Percentiles rank a stretch among this genome's conserved stretches.
Conservation (phyloP, 2,113 vertebrate species). For the Gadus chalcogrammus region DNA sequence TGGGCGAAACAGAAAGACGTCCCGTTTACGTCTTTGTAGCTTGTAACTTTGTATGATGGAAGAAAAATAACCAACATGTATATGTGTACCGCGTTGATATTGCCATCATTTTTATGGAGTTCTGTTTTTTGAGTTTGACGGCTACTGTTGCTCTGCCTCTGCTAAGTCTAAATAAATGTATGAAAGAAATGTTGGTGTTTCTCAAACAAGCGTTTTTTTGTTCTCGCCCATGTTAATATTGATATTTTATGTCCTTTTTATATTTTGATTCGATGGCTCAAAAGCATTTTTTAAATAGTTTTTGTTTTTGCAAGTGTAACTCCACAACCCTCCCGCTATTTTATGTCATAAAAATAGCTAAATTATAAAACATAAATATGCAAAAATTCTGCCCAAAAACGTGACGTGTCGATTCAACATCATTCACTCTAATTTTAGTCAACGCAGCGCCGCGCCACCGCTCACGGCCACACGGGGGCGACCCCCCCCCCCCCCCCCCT, state of each 20-base stretch:
- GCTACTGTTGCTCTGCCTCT: slow-evolving; percentile 63
- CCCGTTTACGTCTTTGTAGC: slow-evolving; percentile 69
- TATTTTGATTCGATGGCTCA: too few species aligned
- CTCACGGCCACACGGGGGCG: slow-evolving; percentile 30
- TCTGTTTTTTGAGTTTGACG: slow-evolving; percentile 62
- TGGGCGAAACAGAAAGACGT: slow-evolving; percentile 27
- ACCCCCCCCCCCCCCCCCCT: slow-evolving; percentile 6
- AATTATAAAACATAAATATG: too few species aligned
- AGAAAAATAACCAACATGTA: slow-evolving; percentile 8
- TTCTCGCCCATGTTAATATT: background rate
- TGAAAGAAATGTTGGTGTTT: slow-evolving; percentile 44
- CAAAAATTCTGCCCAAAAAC: too few species aligned
- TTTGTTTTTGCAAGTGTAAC: too few species aligned
- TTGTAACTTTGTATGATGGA: slow-evolving; percentile 66
- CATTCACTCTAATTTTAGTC: too few species aligned
- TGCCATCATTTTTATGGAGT: slow-evolving; percentile 64
- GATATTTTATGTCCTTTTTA: background rate
- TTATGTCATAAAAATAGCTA: too few species aligned
- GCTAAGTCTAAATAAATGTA: slow-evolving; percentile 71
- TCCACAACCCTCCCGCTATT: too few species aligned
- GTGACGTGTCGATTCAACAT: too few species aligned
- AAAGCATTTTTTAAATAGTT: too few species aligned
- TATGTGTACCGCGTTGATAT: slow-evolving; percentile 66
- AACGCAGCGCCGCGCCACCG: background rate
- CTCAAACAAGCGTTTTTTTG: background rate